Evolutionary conservation across 2,797 vertebrate genomes (phyloP).

Genomic region (Petrocephalus sullivani): DNA sequence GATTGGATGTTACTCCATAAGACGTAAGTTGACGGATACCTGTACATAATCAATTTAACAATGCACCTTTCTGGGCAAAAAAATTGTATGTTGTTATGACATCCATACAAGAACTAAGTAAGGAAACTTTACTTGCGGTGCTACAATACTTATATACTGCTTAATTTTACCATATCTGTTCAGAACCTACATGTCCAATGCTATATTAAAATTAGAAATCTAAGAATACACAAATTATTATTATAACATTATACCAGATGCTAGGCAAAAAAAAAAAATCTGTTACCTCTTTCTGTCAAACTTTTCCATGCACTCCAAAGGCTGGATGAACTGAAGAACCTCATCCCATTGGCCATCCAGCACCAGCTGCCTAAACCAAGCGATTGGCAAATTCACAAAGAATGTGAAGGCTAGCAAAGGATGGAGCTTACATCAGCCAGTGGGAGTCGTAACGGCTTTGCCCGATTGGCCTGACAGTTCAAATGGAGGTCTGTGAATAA

Average conservation of each 20-base stretch:
- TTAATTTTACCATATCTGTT: neutral
- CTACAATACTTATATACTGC: neutral
- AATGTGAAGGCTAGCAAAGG: neutral
- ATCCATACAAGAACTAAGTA: neutral
- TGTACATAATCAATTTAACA: neutral
- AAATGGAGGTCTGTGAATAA: neutral
- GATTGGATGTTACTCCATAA: neutral
- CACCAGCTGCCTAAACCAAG: slow-evolving; percentile 76
- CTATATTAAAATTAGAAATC: neutral
- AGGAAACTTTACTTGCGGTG: neutral
- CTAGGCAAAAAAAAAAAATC: neutral
- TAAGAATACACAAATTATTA: neutral
- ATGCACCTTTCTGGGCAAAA: neutral
- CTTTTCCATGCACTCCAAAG: slow-evolving; percentile 92
- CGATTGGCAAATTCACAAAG: slow-evolving; percentile 24
- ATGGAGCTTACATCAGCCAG: neutral
- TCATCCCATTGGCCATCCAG: slow-evolving; percentile 97
- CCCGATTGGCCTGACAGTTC: neutral
- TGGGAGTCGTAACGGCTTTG: neutral
- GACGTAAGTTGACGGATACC: neutral
- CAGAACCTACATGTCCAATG: neutral
- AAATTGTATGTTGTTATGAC: neutral
- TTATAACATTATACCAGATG: neutral
- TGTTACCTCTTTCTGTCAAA: slow-evolving; percentile 91
- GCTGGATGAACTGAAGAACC: slow-evolving; percentile 96